Conservation (phyloP, 2,797 vertebrate species). For the Caiman crocodilus region DNA sequence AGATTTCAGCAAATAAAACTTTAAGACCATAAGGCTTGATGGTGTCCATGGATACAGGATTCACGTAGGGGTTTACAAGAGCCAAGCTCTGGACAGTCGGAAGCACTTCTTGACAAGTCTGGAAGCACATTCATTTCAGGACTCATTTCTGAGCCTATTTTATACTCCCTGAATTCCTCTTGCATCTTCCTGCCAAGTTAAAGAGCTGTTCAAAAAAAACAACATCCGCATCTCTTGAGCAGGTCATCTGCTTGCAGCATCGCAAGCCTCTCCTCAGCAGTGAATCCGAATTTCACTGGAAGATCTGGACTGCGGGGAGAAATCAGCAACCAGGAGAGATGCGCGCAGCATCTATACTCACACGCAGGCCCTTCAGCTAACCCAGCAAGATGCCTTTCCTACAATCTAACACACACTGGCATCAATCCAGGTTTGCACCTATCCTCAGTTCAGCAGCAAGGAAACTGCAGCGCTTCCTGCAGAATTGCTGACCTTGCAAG, state of each 20-base stretch:
- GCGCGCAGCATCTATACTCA: neutral
- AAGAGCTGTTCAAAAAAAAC: neutral
- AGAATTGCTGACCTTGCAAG: no score
- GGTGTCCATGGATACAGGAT: neutral
- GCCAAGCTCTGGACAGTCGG: neutral
- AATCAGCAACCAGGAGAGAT: neutral
- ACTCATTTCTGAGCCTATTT: neutral
- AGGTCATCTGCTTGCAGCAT: neutral
- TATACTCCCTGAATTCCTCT: neutral
- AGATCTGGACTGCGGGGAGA: neutral
- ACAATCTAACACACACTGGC: neutral
- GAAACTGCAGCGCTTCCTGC: neutral
- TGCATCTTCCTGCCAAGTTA: neutral
- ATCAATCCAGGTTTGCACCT: neutral
- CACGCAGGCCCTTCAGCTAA: neutral
- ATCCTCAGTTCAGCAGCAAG: neutral
- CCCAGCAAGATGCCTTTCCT: neutral
- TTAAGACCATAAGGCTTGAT: neutral
- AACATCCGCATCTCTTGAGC: neutral
- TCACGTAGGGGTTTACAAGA: neutral
- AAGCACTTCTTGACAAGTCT: neutral
- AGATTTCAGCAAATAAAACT: neutral
- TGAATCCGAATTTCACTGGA: neutral
- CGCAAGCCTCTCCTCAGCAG: neutral
- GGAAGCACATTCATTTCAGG: neutral